Evolutionary conservation across 2,888 invertebrate species (phyloP).

Genomic region (Morpho achilles): DNA sequence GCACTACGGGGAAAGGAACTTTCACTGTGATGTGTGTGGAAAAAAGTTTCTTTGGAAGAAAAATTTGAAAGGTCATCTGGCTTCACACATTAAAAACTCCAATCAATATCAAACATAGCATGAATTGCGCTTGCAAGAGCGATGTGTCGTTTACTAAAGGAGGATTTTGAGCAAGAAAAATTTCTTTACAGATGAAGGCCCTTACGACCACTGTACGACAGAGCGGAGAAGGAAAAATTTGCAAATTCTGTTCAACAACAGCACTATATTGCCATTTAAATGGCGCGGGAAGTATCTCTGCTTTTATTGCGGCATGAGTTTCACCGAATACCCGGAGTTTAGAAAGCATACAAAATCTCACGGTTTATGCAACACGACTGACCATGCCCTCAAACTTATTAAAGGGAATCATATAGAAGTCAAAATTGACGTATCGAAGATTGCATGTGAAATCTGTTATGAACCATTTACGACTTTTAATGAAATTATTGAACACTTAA

Average conservation of each 20-base stretch:
- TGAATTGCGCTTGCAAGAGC: slow-evolving; percentile 4
- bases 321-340: slow-evolving; percentile 49
- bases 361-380: slow-evolving; percentile 46
- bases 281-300: slow-evolving; percentile 62
- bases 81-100: slow-evolving; percentile 42
- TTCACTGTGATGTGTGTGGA: slow-evolving; percentile 78
- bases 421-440: slow-evolving; percentile 61
- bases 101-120: slow-evolving; percentile 35
- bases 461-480: slow-evolving; percentile 44
- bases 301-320: slow-evolving; percentile 58
- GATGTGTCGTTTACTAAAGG: slow-evolving; percentile 21
- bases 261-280: slow-evolving; percentile 63
- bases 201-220: slow-evolving; percentile 47
- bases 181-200: slow-evolving; percentile 68
- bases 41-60: slow-evolving; percentile 79
- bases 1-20: slow-evolving; percentile 70
- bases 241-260: slow-evolving; percentile 64
- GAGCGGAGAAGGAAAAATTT: slow-evolving; percentile 61
- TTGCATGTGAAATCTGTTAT: slow-evolving; percentile 55
- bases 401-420: slow-evolving; percentile 54
- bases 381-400: slow-evolving; percentile 47
- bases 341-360: slow-evolving; percentile 59
- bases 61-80: slow-evolving; percentile 76
- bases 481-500: slow-evolving; percentile 58
- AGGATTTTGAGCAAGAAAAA: slow-evolving; percentile 49